These are phyloP conservation scores for Laterallus jamaicensis DNA, from an alignment of 2,113 vertebrate species.

Conservation along the genomic window DNA sequence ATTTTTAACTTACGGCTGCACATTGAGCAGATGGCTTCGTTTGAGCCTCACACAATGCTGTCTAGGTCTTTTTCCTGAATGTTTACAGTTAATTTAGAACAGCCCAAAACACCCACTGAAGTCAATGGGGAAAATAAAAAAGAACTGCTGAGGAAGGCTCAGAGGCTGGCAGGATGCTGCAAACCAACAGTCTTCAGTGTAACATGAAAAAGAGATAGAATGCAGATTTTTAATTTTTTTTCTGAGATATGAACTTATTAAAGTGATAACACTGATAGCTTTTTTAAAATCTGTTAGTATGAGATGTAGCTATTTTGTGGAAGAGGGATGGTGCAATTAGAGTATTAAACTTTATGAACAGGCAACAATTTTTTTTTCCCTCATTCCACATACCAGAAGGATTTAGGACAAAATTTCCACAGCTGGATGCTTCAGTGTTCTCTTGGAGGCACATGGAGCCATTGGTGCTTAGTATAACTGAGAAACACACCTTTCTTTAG, in stretches of 20 bases:
- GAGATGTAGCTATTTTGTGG: neutral
- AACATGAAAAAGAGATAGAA: neutral
- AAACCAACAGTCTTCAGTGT: neutral
- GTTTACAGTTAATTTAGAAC: conserved; percentile 22
- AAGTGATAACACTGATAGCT: neutral
- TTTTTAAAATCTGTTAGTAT: neutral
- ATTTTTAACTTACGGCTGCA: neutral
- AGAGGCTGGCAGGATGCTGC: neutral
- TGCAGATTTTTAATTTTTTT: neutral
- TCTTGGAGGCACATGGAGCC: neutral
- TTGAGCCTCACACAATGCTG: neutral
- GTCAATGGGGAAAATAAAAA: conserved; percentile 5
- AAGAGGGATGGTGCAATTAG: neutral
- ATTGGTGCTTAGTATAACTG: neutral
- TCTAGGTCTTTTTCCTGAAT: conserved; percentile 12
- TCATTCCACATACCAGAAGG: neutral
- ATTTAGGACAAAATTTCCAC: neutral
- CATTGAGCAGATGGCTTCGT: conserved; percentile 31
- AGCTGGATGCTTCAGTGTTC: neutral
- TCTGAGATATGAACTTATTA: neutral
- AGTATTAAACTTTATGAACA: neutral
- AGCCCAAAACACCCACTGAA: conserved; percentile 8
- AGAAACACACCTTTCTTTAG: neutral
- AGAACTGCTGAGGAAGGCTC: conserved; percentile 9
- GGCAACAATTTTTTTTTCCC: neutral